These are phyloP conservation scores for Luidia sarsii DNA, from an alignment of 53 echinoderm and acorn worm genomes.

Conservation along the genomic window DNA sequence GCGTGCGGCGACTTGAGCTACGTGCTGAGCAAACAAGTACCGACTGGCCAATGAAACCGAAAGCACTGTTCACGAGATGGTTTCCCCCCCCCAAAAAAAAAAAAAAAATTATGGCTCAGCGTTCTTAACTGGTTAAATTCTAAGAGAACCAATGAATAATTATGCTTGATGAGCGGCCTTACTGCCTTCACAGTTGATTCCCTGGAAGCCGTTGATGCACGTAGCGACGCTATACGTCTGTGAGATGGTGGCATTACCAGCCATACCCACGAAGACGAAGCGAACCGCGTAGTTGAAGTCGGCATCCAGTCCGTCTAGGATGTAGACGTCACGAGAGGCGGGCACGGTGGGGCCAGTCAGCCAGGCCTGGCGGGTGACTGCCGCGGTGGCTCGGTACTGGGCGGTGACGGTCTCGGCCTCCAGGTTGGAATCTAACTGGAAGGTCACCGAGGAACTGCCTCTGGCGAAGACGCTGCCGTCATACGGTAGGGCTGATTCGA, in stretches of 20 bases:
- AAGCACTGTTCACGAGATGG: too few relatives aligned
- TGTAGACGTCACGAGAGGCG: slow-evolving; percentile 40
- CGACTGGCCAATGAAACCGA: too few relatives aligned
- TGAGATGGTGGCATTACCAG: slow-evolving; percentile 44
- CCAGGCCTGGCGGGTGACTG: slow-evolving; percentile 16
- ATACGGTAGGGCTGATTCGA: slow-evolving; percentile 31
- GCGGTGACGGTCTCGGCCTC: slow-evolving; percentile 17
- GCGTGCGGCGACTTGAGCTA: too few relatives aligned
- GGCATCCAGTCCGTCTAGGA: slow-evolving; percentile 43
- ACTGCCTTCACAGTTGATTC: slow-evolving; percentile 61
- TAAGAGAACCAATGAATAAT: too few relatives aligned
- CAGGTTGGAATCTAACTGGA: slow-evolving; percentile 27
- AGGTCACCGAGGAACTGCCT: slow-evolving; percentile 1
- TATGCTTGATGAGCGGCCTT: too few relatives aligned
- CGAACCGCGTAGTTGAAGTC: slow-evolving; percentile 45
- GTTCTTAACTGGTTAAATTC: too few relatives aligned
- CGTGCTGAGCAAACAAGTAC: too few relatives aligned
- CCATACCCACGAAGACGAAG: slow-evolving; percentile 38
- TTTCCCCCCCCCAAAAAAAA: too few relatives aligned
- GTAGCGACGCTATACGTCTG: slow-evolving; percentile 51
- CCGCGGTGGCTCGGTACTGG: slow-evolving; percentile 6
- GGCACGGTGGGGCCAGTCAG: slow-evolving; percentile 28
- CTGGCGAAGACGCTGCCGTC: slow-evolving; percentile 28
- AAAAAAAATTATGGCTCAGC: too few relatives aligned
- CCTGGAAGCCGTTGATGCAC: slow-evolving; percentile 54